Evolutionary conservation across 2,888 invertebrate species (phyloP), one percentile per base, ranked within the genome.

Genomic region (Adela reaumurella): DNA sequence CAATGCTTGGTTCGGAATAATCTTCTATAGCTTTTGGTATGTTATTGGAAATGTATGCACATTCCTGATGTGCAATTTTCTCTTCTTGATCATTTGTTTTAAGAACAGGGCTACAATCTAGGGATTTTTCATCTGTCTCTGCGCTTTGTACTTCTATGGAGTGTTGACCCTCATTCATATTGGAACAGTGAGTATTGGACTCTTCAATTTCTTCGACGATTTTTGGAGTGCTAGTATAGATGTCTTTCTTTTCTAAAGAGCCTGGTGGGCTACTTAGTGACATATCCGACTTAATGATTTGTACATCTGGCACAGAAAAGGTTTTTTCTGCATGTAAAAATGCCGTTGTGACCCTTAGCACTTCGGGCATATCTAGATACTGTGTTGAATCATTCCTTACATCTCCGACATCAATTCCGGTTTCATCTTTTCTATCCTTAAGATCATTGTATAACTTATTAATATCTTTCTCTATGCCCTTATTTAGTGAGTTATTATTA

Each of bases 331-430:
- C 62, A 49, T 71, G 62, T 51, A 74, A 59, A 55, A 74, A 72
- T 48, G 59, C 59, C 55, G 66, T 58, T 1, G 68, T 66, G 47
- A 66, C 63, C 49, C 67, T 67, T 45, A 65, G 60, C 45, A 64
- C 60, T 56, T 66, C 68, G 41, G 78, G 78, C 53, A 74, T 62
- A 60, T 78, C 76, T 64, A 78, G 64, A 55, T 78, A 77, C 45
- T 64, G 60, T 0, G 77, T 77, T 24, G 77, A 76, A 53, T 77
- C 74, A 55, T 68, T 65, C 53, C 60, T 64, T 11, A 61, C 50
- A 18, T 67, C 51, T 48, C 57, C 57, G 47, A 57, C 58, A n/a
- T 24, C 48, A 35, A 8, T 8, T 14, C 14, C 14, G 8, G 4
- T 14, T 24, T 24, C 24, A 8, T 24, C n/a, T 14, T 35, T 14